These are phyloP conservation scores for Delia radicum DNA, from an alignment of 1,140 invertebrate species.

Conservation along the genomic window DNA sequence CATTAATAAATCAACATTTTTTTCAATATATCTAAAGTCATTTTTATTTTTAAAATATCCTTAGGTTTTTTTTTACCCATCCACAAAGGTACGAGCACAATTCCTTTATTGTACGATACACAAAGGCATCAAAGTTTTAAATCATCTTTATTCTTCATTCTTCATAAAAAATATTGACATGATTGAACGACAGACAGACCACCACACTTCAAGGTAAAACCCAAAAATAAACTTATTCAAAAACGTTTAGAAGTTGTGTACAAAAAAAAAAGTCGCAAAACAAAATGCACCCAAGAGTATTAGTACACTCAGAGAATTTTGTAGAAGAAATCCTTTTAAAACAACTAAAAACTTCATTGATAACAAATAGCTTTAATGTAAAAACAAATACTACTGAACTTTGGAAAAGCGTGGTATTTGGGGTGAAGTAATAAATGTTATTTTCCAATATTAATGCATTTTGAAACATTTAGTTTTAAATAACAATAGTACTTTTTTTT, in stretches of 20 bases:
- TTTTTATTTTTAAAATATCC: not conserved
- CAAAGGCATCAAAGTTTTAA: not conserved
- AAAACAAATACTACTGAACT: no score
- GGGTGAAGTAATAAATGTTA: no score
- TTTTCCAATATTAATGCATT: no score
- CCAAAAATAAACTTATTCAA: not conserved
- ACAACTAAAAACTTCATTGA: no score
- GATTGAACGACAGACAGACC: not conserved
- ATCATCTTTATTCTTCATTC: not conserved
- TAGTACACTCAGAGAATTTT: no score
- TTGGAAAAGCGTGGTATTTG: no score
- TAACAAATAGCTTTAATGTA: no score
- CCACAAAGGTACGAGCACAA: no score
- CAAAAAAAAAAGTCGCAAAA: constrained; percentile 6
- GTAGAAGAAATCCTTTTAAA: no score
- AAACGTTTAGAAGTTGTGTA: not conserved
- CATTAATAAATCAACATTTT: not conserved
- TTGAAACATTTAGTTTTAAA: no score
- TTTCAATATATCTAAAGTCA: not conserved
- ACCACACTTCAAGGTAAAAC: not conserved
- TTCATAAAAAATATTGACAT: not conserved
- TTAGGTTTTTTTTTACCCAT: not conserved
- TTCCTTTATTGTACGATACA: no score
- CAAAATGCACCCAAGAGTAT: constrained; percentile 14
- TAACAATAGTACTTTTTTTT: no score